Percentiles rank a stretch among this genome's conserved stretches.
phyloP scores from a whole-genome alignment of 2,113 vertebrate genomes.

The Barbus barbus region DNA sequence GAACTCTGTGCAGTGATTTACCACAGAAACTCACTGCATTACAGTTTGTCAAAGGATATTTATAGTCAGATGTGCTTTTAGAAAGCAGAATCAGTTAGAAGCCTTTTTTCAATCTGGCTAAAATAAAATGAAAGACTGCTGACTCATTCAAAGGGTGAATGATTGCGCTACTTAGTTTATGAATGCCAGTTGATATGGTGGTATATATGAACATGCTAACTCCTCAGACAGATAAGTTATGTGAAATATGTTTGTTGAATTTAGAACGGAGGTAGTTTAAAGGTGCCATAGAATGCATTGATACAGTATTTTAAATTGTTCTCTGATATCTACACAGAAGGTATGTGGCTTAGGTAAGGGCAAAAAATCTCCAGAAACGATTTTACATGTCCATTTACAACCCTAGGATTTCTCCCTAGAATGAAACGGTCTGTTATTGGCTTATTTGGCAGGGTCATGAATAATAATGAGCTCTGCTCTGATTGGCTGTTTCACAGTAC shows the following conservation, averaged over 20 bases:
- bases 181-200: neutral
- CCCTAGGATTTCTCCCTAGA: too few species aligned
- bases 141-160: neutral
- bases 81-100: conserved; percentile 18
- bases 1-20: neutral
- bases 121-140: conserved; percentile 19
- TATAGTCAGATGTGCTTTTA: neutral
- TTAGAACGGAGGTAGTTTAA: neutral
- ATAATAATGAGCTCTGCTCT: too few species aligned
- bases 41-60: conserved; percentile 11
- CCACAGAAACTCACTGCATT: neutral
- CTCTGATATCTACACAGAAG: too few species aligned
- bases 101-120: conserved; percentile 4
- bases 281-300: too few species aligned
- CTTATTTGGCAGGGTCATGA: too few species aligned
- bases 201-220: neutral
- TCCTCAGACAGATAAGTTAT: neutral
- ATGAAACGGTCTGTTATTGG: too few species aligned
- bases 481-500: too few species aligned
- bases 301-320: too few species aligned
- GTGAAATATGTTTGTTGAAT: neutral
- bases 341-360: too few species aligned
- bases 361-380: too few species aligned
- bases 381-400: too few species aligned
- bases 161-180: neutral